phyloP scores from a whole-genome alignment of 2,888 invertebrate species.

The Dastarcus helophoroides region DNA sequence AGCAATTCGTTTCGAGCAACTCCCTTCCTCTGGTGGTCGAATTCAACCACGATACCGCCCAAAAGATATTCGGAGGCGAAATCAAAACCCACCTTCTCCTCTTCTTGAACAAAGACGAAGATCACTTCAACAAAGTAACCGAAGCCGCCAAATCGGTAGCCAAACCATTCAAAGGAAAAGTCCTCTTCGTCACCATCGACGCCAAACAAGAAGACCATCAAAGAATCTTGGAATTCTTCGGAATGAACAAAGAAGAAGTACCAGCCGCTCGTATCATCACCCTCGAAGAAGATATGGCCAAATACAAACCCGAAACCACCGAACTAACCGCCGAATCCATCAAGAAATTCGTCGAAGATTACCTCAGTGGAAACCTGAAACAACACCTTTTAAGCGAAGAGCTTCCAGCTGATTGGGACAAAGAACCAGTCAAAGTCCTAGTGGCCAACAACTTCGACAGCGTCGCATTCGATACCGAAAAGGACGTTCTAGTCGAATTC shows the following conservation, averaged over 20 bases:
- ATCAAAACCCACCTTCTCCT: conserved; percentile 93
- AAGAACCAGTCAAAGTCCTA: conserved; percentile 81
- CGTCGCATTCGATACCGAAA: conserved; percentile 74
- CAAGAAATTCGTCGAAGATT: conserved; percentile 73
- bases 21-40: conserved; percentile 86
- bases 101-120: conserved; percentile 86
- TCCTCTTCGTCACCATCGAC: conserved; percentile 92
- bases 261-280: conserved; percentile 86
- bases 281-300: conserved; percentile 94
- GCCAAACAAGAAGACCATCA: conserved; percentile 92
- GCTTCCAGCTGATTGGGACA: conserved; percentile 94
- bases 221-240: conserved; percentile 98
- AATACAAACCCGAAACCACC: conserved; percentile 80
- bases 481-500: conserved; percentile 96
- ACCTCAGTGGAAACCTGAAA: conserved; percentile 86
- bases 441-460: conserved; percentile 94
- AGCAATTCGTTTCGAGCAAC: conserved; percentile 73
- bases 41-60: conserved; percentile 95
- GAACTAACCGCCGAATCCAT: conserved; percentile 60
- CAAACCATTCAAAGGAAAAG: conserved; percentile 79
- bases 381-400: conserved; percentile 91
- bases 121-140: conserved; percentile 68
- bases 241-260: conserved; percentile 77
- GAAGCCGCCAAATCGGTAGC: conserved; percentile 75
- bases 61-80: conserved; percentile 96